Evolutionary conservation across 2,797 vertebrate species (phyloP).

Genomic region (Vespertilio murinus): DNA sequence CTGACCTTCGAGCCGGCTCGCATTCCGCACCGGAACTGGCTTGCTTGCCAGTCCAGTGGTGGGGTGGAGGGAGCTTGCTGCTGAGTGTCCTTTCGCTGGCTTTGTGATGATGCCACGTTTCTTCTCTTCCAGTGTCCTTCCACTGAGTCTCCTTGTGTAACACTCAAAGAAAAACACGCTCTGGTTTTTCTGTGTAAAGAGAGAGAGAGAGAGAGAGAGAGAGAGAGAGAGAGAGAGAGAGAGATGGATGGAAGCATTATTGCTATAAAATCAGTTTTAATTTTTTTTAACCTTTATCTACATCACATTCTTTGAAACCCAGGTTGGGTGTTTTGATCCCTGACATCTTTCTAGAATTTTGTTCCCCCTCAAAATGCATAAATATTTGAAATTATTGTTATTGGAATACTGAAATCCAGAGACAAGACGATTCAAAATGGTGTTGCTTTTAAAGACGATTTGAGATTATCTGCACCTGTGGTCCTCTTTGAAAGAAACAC

Average conservation of each 20-base stretch:
- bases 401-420: background rate
- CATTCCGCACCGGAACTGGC: slow-evolving; percentile 71
- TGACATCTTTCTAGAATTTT: background rate
- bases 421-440: background rate
- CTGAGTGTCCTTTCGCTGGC: slow-evolving; percentile 29
- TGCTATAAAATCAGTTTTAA: background rate
- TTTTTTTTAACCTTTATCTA: background rate
- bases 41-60: slow-evolving; percentile 70
- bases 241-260: background rate
- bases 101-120: slow-evolving; percentile 66
- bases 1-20: slow-evolving; percentile 65
- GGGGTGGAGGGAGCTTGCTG: slow-evolving; percentile 56
- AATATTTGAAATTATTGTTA: background rate
- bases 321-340: background rate
- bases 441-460: background rate
- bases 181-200: slow-evolving; percentile 26
- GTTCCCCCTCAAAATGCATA: background rate
- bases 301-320: background rate
- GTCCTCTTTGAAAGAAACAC: background rate
- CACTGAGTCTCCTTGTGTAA: slow-evolving; percentile 56
- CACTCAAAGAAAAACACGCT: background rate
- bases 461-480: background rate
- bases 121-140: slow-evolving; percentile 55
- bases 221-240: too few species aligned
- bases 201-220: too few species aligned